A percentile compares a stretch with the other conserved stretches of the same genome.
phyloP scores from a whole-genome alignment of 2,113 vertebrate genomes.

The Amphilophus citrinellus region DNA sequence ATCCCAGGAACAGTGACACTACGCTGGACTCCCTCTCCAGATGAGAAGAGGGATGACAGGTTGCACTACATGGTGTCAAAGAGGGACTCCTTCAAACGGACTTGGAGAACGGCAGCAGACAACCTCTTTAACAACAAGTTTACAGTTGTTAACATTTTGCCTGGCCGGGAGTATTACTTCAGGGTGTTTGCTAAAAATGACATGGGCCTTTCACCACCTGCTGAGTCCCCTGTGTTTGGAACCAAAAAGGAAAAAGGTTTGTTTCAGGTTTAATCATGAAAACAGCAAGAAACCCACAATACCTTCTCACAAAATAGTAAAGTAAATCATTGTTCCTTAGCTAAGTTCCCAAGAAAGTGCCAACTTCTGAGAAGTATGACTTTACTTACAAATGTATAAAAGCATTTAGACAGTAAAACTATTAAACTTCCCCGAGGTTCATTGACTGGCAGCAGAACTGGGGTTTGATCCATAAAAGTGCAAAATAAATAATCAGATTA shows the following conservation, averaged over 20 bases:
- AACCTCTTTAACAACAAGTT: slow-evolving; percentile 89
- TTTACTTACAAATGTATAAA: too few relatives aligned
- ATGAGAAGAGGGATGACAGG: slow-evolving; percentile 82
- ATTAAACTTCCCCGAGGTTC: rapidly evolving
- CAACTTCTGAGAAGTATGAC: rapidly evolving
- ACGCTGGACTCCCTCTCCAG: slow-evolving; percentile 87
- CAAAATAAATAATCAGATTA: background rate
- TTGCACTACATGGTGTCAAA: slow-evolving; percentile 87
- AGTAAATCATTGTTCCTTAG: background rate
- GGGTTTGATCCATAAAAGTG: background rate
- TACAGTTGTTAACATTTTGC: slow-evolving; percentile 84
- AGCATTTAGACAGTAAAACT: background rate
- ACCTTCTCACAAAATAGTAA: background rate
- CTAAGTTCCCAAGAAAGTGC: background rate
- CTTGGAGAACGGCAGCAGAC: slow-evolving; percentile 84
- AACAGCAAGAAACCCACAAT: background rate
- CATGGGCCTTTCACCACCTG: slow-evolving; percentile 85
- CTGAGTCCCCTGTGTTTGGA: slow-evolving; percentile 84
- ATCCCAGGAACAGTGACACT: slow-evolving; percentile 87
- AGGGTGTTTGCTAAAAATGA: slow-evolving; percentile 90
- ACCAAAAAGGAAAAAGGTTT: slow-evolving; percentile 78
- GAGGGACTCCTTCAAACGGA: slow-evolving; percentile 79
- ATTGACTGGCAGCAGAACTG: background rate
- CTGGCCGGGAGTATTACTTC: slow-evolving; percentile 89
- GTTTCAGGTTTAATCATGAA: background rate